Evolutionary conservation across 2,888 invertebrate species (phyloP), one percentile per base, ranked within the genome.

Genomic region (Apodemia duryi): DNA sequence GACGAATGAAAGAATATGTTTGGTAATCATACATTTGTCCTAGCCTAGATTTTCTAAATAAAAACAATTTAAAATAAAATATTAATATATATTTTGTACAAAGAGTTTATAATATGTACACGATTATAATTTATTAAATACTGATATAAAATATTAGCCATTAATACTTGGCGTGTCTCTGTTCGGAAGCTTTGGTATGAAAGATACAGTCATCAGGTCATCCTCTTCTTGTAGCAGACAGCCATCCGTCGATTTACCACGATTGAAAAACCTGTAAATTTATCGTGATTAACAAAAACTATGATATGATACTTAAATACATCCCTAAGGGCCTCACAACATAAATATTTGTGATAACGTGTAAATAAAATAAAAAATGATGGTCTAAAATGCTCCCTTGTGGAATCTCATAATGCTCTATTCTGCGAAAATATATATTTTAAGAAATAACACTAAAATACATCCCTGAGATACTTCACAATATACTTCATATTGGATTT

Each of bases 171-270:
- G 73, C 63, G 77, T 73, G 1, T 82, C 82, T 9, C 81, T 73
- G 6, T 77, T 77, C 52, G 81, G 80, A 46, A 83, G 72, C 71
- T 91, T 91, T 0, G 89, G 88, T 66, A 91, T 91, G 76, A 92
- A 92, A 6, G 91, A 90, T 66, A 92, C 91, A 0, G 88, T 84
- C 76, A 91, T 82, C 68, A 90, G 71, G 72, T 91, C 90, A 67
- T 92, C 92, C 5, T 92, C 92, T 61, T 89, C 90, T 76, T 86
- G 88, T 35, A 92, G 70, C 0, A 92, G 78, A 62, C 88, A 84
- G 1, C 84, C 84, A 1, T 88, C 87, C 9, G 72, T 81, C 21
- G 83, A 73, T 64, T 91, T 91, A 70, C 75, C 85, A 69, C 90
- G 82, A 61, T 85, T 81, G 72, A 92, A 89, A 11, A 91, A 76